Conservation (phyloP, 2,797 vertebrate species). For the Pampus argenteus region DNA sequence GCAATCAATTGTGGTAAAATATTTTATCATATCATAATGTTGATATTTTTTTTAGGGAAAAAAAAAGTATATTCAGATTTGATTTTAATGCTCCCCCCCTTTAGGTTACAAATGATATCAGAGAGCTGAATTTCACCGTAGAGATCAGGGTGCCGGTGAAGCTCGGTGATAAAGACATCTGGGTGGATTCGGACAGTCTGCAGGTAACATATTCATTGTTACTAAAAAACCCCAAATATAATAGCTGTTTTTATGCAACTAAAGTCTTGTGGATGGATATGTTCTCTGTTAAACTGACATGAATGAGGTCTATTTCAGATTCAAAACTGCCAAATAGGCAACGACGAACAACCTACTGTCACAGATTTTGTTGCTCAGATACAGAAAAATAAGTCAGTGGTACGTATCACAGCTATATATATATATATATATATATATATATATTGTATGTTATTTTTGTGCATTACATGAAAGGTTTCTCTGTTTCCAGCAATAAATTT, state of each 20-base stretch:
- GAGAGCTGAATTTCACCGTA: conserved; percentile 76
- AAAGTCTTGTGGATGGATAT: background rate
- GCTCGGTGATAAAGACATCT: conserved; percentile 80
- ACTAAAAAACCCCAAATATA: background rate
- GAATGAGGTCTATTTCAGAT: conserved; percentile 64
- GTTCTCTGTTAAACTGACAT: conserved; percentile 3
- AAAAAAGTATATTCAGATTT: background rate
- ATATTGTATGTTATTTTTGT: background rate
- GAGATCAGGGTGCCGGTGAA: conserved; percentile 84
- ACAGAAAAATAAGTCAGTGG: conserved; percentile 70
- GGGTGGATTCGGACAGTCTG: conserved; percentile 65
- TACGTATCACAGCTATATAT: conserved; percentile 45
- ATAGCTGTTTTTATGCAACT: background rate
- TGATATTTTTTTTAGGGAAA: too few relatives aligned
- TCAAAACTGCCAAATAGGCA: conserved; percentile 58
- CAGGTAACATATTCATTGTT: conserved; percentile 57
- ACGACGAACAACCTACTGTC: conserved; percentile 34
- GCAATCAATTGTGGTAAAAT: conserved; percentile 84
- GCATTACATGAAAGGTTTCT: background rate
- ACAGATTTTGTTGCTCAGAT: conserved; percentile 65
- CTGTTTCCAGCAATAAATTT: conserved; percentile 4
- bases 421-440: background rate
- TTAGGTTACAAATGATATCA: conserved; percentile 85
- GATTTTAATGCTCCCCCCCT: background rate
- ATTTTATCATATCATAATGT: background rate